Conservation (phyloP, 2,888 invertebrate genomes). For the Agrochola lychnidis region DNA sequence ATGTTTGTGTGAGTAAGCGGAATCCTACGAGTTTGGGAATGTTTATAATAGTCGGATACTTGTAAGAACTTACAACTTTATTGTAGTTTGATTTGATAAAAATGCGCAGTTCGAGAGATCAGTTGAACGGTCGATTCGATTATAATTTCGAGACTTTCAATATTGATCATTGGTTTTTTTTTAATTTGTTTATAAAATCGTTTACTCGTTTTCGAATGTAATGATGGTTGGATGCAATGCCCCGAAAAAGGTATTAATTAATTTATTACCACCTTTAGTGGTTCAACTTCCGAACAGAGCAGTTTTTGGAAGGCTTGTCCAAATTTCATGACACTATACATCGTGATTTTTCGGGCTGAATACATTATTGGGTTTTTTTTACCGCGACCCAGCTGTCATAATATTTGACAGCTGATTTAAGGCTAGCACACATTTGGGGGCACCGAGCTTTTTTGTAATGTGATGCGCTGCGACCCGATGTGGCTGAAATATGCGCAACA, state of each 20-base stretch:
- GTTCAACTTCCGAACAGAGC: neutral
- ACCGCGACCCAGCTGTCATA: neutral
- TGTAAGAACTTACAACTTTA: neutral
- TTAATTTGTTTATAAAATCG: too few species aligned
- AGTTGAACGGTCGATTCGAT: constrained; percentile 18
- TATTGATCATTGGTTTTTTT: neutral
- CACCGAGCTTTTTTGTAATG: neutral
- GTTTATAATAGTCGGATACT: constrained; percentile 34
- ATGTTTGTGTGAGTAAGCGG: constrained; percentile 65
- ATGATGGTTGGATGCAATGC: neutral
- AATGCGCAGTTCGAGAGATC: constrained; percentile 27
- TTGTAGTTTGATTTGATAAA: neutral
- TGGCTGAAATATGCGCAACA: neutral
- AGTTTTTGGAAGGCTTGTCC: neutral
- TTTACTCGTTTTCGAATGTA: constrained; percentile 14
- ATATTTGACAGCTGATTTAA: neutral
- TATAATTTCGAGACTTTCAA: constrained; percentile 27
- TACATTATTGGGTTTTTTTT: neutral
- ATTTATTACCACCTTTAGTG: neutral
- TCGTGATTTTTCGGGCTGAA: neutral
- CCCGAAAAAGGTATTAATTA: neutral
- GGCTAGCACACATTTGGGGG: neutral
- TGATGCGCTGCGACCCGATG: neutral
- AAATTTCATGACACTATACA: neutral
- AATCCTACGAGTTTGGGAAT: constrained; percentile 60